Percentiles rank a stretch among this genome's conserved stretches.
phyloP scores from a whole-genome alignment of 2,888 invertebrate genomes.

The Trissoscelio sp. region DNA sequence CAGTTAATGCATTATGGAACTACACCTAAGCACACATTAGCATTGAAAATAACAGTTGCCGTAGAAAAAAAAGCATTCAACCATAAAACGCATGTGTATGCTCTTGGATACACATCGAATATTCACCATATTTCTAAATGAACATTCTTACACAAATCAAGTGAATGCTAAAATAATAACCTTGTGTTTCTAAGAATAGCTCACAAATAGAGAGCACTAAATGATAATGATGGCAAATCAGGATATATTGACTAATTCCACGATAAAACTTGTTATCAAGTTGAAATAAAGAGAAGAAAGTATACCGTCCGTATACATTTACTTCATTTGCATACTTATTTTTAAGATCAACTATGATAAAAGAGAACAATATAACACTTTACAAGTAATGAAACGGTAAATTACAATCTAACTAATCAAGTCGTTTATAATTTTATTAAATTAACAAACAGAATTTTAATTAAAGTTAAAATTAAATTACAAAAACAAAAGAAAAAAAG shows the following conservation, averaged over 20 bases:
- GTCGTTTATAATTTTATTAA: too few species aligned
- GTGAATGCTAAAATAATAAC: constrained; percentile 36
- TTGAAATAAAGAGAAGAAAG: neutral
- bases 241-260: constrained; percentile 8
- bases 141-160: constrained; percentile 14
- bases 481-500: neutral
- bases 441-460: neutral
- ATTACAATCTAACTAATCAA: too few species aligned
- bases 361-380: neutral
- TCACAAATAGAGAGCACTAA: neutral
- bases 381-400: neutral
- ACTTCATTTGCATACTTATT: constrained; percentile 15
- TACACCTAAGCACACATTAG: neutral
- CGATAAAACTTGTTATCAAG: constrained; percentile 4
- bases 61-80: neutral
- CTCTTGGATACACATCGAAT: neutral
- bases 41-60: neutral
- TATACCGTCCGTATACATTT: neutral
- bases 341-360: constrained; percentile 2
- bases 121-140: constrained; percentile 10
- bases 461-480: neutral
- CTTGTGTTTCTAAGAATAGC: constrained; percentile 34
- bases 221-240: constrained; percentile 20
- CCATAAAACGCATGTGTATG: neutral
- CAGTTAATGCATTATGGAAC: neutral